Conservation (phyloP, 2,797 vertebrate species). For the Enteromius trimaculatus region DNA sequence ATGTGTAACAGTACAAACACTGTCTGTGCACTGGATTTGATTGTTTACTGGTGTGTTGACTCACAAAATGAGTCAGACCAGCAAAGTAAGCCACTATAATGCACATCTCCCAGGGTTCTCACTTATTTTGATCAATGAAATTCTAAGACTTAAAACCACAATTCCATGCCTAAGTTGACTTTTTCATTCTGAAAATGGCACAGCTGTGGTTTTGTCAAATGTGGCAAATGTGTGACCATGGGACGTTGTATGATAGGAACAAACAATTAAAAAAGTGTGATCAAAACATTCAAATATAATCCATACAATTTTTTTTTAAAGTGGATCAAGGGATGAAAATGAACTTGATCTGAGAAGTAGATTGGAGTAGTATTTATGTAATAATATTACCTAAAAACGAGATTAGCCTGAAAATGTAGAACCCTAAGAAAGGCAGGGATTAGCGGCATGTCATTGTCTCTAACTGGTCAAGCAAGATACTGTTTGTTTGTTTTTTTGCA, state of each 20-base stretch:
- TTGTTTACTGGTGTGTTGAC: constrained; percentile 28
- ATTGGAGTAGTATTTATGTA: neutral
- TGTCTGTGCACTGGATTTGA: neutral
- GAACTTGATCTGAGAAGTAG: neutral
- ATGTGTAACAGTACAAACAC: constrained; percentile 54
- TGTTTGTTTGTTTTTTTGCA: neutral
- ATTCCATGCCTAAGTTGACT: neutral
- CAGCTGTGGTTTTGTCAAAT: neutral
- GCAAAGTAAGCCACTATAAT: neutral
- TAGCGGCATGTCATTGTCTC: neutral
- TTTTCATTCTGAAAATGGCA: constrained; percentile 7
- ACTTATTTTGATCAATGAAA: neutral
- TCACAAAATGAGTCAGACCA: constrained; percentile 29
- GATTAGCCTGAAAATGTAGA: neutral
- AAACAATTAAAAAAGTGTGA: neutral
- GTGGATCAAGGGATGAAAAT: neutral
- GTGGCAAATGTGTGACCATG: neutral
- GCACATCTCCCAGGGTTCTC: neutral
- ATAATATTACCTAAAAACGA: neutral
- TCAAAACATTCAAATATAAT: neutral
- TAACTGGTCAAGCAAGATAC: neutral
- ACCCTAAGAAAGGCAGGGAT: neutral
- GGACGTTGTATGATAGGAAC: neutral
- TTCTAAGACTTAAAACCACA: neutral
- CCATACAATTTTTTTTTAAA: neutral